Evolutionary conservation across 2,888 invertebrate genomes (phyloP).

Genomic region (Ochropleura leucogaster): DNA sequence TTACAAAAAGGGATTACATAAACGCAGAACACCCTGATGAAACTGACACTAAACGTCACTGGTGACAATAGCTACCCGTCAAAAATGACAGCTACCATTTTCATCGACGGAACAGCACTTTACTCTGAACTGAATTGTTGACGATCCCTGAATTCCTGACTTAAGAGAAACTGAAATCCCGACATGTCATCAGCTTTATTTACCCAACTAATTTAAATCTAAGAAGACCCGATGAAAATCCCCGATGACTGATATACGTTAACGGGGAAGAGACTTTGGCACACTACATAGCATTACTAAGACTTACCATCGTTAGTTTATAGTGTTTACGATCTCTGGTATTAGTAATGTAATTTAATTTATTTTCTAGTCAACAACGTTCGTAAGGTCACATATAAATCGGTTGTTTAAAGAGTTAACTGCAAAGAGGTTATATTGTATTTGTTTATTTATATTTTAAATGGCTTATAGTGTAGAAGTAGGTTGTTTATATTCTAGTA

Average conservation of each 20-base stretch:
- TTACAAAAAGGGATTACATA: constrained; percentile 18
- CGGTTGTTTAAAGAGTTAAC: constrained; percentile 58
- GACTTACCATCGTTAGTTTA: constrained; percentile 40
- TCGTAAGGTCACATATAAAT: constrained; percentile 62
- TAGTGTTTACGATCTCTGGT: constrained; percentile 53
- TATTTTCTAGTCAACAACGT: constrained; percentile 58
- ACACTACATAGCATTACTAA: constrained; percentile 26
- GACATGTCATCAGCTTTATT: constrained; percentile 50
- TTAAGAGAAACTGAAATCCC: constrained; percentile 39
- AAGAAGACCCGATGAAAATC: constrained; percentile 37
- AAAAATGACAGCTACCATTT: constrained; percentile 30
- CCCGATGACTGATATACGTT: constrained; percentile 46
- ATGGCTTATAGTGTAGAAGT: constrained; percentile 25
- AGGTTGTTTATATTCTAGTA: constrained; percentile 41
- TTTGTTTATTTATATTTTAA: constrained; percentile 36
- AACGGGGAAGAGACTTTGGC: constrained; percentile 50
- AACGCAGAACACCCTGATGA: constrained; percentile 4
- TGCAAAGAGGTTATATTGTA: constrained; percentile 50
- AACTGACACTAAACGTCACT: constrained; percentile 11
- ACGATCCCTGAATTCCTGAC: constrained; percentile 41
- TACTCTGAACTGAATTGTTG: constrained; percentile 14
- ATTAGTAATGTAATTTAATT: constrained; percentile 60
- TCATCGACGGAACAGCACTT: constrained; percentile 23
- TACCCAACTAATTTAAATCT: constrained; percentile 55
- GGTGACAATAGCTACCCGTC: constrained; percentile 33